Evolutionary conservation across 1,140 invertebrate genomes (phyloP).

Genomic region (Drosophila eugracilis): DNA sequence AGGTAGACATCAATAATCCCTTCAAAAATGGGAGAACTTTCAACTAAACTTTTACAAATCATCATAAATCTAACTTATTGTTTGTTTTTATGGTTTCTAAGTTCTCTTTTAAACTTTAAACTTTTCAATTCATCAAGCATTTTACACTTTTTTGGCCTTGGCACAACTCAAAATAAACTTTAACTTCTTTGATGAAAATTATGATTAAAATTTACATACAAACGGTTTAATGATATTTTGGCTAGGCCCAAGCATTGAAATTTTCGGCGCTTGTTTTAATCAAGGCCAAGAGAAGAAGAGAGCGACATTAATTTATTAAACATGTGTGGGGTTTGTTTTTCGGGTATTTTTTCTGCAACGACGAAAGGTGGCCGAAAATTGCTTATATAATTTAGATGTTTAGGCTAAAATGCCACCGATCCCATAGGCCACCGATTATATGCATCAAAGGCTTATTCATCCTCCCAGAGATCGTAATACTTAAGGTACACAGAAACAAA

Average conservation of each 20-base stretch:
- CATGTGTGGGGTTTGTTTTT: conserved; percentile 38
- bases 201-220: conserved; percentile 35
- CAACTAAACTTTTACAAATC: too few relatives aligned
- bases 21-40: too few relatives aligned
- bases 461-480: conserved; percentile 34
- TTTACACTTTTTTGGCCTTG: conserved; percentile 34
- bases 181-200: conserved; percentile 38
- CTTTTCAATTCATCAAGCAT: conserved; percentile 10
- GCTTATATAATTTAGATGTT: conserved; percentile 48
- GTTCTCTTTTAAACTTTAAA: conserved; percentile 24
- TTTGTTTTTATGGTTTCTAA: background rate
- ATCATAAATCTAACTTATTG: background rate
- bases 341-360: conserved; percentile 15
- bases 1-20: too few relatives aligned
- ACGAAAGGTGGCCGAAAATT: conserved; percentile 22
- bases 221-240: conserved; percentile 16
- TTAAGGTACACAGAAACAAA: conserved; percentile 36
- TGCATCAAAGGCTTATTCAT: conserved; percentile 34
- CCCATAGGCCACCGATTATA: conserved; percentile 15
- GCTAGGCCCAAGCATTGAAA: conserved; percentile 31
- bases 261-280: conserved; percentile 37
- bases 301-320: conserved; percentile 43
- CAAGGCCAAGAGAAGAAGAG: conserved; percentile 42
- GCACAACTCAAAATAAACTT: conserved; percentile 36
- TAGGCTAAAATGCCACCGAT: conserved; percentile 22